These are phyloP conservation scores for Melanotaenia maccullochi DNA, from an alignment of 2,797 vertebrate species.

Conservation along the genomic window DNA sequence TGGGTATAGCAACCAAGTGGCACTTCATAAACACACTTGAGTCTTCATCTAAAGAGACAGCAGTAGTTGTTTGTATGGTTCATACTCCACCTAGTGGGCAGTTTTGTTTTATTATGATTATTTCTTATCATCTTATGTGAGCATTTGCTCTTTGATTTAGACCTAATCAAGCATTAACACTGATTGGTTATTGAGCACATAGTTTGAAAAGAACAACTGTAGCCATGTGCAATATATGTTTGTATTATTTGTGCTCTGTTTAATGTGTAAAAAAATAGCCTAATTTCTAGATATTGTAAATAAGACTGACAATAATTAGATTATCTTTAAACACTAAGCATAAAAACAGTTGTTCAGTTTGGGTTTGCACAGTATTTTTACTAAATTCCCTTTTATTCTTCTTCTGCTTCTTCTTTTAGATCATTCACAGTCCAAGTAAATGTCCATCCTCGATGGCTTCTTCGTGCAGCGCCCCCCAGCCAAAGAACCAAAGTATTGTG, in stretches of 20 bases:
- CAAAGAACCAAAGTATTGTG: slow-evolving; percentile 41
- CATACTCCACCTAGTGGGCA: slow-evolving; percentile 62
- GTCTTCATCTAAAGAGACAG: background rate
- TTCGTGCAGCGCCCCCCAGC: slow-evolving; percentile 32
- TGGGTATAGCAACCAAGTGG: too few species aligned
- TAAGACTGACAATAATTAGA: background rate
- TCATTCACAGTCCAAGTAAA: slow-evolving; percentile 58
- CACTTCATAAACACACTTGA: background rate
- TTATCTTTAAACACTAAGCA: background rate
- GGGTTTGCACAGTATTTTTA: background rate
- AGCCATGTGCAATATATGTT: background rate
- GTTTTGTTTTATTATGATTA: background rate
- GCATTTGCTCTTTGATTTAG: background rate
- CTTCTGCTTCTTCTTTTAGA: slow-evolving; percentile 40
- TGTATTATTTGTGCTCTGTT: background rate
- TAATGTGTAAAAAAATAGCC: background rate
- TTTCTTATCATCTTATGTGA: background rate
- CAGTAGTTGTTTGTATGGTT: background rate
- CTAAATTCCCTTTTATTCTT: slow-evolving; percentile 1
- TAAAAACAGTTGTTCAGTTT: background rate
- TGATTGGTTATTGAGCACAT: too few species aligned
- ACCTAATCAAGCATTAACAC: background rate
- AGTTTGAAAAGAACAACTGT: background rate
- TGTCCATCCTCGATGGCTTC: slow-evolving; percentile 27
- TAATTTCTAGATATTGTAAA: background rate